Evolutionary conservation across 2,113 vertebrate species (phyloP), one percentile per base, ranked within the genome.

Genomic region (Podarcis raffonei): DNA sequence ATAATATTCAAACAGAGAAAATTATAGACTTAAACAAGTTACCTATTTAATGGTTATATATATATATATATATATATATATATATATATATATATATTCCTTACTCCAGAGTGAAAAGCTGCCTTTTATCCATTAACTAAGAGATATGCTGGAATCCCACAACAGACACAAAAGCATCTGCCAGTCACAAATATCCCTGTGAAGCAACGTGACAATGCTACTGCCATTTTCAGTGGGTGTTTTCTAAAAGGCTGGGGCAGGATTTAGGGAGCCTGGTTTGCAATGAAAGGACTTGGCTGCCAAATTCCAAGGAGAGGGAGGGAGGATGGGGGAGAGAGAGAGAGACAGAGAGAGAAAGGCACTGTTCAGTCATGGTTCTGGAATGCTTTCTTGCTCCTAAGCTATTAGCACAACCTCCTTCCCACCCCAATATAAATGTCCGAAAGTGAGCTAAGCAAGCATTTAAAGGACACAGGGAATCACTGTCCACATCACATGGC

Each of bases 381-480:
- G 94, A 95, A 95, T 94, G 94, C 93, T 92, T 92, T 89, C 89
- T 68, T 89, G 90, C 90, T 95, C 89, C 91, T 68, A 90, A 90
- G 93, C 86, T 90, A 91, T 94, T 91, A 83, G 87, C 90, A 89
- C 93, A 81, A 88, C 81, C 89, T 89, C 88, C 89, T 87, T 18
- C 0, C 89, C 88, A 84, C 91, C 92, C 90, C 90, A 83, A 85
- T 3, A 84, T 69, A 93, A 91, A 92, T 65, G 91, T 94, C 94
- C 92, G 62, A 86, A 87, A 90, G 88, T 83, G 89, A 94, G 76
- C 92, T 93, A 92, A 92, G 90, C 87, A 86, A 94, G 89, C 87
- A 80, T 82, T 89, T 89, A 92, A 93, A 89, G 85, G 76, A 89
- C 90, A 92, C 77, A 89, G 53, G 5, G 81, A 89, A 75, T 0